phyloP scores from a whole-genome alignment of 2,888 invertebrate genomes.

The Hartigia nigra region DNA sequence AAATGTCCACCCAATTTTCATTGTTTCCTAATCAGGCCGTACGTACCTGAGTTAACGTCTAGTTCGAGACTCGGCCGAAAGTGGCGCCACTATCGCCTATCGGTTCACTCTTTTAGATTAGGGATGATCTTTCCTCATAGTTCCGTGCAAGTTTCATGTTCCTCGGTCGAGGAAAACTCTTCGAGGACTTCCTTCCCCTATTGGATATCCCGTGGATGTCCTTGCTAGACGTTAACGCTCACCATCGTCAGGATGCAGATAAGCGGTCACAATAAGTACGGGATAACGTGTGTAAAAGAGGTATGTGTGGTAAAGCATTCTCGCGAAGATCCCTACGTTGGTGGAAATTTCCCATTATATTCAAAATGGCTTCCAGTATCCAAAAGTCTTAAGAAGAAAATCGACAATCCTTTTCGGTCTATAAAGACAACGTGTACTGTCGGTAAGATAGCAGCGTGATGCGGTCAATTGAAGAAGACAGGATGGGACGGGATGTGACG shows the following conservation, averaged over 20 bases:
- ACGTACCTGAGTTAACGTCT: not conserved
- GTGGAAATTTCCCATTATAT: not conserved
- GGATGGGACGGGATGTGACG: slow-evolving; percentile 50
- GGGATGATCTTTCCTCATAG: not conserved
- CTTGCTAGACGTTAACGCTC: not conserved
- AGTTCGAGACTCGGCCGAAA: not conserved
- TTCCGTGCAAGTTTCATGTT: not conserved
- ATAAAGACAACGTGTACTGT: not conserved
- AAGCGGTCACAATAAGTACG: not conserved
- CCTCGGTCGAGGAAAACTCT: not conserved
- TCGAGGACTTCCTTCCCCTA: slow-evolving; percentile 1
- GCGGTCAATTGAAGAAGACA: not conserved
- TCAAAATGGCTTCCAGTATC: not conserved
- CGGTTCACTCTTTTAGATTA: not conserved
- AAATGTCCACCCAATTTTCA: not conserved
- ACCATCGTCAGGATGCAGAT: not conserved
- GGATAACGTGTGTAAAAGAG: not conserved
- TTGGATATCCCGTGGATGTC: not conserved
- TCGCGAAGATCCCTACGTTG: not conserved
- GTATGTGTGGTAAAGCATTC: not conserved
- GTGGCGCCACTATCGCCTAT: not conserved
- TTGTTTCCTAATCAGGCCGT: not conserved
- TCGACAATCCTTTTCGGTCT: not conserved
- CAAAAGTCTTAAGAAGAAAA: not conserved
- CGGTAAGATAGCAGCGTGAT: not conserved